Evolutionary conservation across 53 echinoderm and acorn worm genomes (phyloP), one percentile per base, ranked within the genome.

Genomic region (Astropecten irregularis): DNA sequence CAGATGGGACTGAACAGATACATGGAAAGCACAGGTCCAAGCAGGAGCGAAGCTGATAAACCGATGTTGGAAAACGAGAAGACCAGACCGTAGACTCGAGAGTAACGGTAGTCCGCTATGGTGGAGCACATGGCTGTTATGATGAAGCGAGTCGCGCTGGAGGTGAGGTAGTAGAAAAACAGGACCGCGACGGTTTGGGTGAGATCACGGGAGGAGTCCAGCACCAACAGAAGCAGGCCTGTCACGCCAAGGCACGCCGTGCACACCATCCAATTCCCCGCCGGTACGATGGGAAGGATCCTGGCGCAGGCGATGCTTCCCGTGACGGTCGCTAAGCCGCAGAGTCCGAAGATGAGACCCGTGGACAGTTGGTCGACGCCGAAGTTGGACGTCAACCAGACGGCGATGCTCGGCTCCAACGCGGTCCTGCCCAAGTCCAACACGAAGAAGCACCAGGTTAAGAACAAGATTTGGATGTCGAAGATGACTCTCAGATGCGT

Each of bases 401-500:
- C 27, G 10, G 56, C 74, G 9, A 74, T 22, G 21, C 38, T 55
- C 9, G 74, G 74, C 22, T 74, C 74, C 9, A 74, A 25, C 3
- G 74, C 37, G 3, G 74, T 5, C 2, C 50, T 30, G 39, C 40
- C 55, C 2, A 74, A 38, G 37, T 16, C 33, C 0, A 26, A 4
- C n/a, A 74, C 38, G 9, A 74, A 74, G 57, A 36, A 38, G 25
- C 55, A 26, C 0, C 54, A 1, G 13, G 57, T 14, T 9, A 74
- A 2, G 21, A 74, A 39, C 9, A 56, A 11, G 15, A 74, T 27
- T 38, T 74, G 74, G 25, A 39, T n/a, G 35, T 74, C 74, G 11
- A 31, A 57, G 1, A 54, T 0, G 9, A 25, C 38, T 37, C 74
- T 9, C 51, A 50, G 35, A 50, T 8, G n/a, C 71, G 51, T 21